A percentile compares a stretch with the other conserved stretches of the same genome.
These are phyloP conservation scores for Spongia lamella DNA, from an alignment of 37 sponge, comb jelly and placozoan genomes.

Conservation along the genomic window DNA sequence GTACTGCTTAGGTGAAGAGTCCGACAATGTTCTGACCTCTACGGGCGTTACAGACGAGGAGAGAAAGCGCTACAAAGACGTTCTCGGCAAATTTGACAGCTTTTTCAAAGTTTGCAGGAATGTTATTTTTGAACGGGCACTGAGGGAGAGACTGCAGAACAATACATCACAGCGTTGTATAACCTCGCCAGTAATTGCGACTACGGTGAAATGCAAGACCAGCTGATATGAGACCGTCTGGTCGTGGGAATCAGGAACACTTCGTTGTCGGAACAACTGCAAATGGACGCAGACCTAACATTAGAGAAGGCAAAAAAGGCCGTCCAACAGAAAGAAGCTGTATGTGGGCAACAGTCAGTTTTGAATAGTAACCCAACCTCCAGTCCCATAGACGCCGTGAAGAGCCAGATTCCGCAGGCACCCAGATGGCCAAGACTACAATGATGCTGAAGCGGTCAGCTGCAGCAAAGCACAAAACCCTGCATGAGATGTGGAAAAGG, in stretches of 20 bases:
- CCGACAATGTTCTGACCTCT: too few relatives aligned
- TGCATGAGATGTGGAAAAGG: conserved; percentile 14
- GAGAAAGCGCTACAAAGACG: too few relatives aligned
- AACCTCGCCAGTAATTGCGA: conserved; percentile 7
- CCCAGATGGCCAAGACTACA: too few relatives aligned
- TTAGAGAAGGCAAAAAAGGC: conserved; percentile 26
- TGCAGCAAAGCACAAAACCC: background rate
- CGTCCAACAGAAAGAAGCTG: background rate
- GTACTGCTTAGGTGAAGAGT: too few relatives aligned
- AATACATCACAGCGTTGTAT: conserved; percentile 24
- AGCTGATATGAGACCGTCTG: conserved; percentile 20
- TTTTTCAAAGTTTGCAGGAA: too few relatives aligned
- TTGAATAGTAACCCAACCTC: too few relatives aligned
- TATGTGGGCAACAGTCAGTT: background rate
- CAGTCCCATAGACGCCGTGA: too few relatives aligned
- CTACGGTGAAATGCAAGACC: background rate
- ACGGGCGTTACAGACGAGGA: too few relatives aligned
- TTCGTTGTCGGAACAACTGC: background rate
- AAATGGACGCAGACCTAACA: conserved; percentile 17
- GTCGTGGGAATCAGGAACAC: background rate
- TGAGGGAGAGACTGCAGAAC: conserved; percentile 11
- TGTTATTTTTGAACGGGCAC: background rate
- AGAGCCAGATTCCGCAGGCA: too few relatives aligned
- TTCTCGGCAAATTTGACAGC: too few relatives aligned
- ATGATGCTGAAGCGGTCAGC: too few relatives aligned